Evolutionary conservation across 1,140 invertebrate genomes (phyloP), one percentile per base, ranked within the genome.

Genomic region (Macrobrachium rosenbergii): DNA sequence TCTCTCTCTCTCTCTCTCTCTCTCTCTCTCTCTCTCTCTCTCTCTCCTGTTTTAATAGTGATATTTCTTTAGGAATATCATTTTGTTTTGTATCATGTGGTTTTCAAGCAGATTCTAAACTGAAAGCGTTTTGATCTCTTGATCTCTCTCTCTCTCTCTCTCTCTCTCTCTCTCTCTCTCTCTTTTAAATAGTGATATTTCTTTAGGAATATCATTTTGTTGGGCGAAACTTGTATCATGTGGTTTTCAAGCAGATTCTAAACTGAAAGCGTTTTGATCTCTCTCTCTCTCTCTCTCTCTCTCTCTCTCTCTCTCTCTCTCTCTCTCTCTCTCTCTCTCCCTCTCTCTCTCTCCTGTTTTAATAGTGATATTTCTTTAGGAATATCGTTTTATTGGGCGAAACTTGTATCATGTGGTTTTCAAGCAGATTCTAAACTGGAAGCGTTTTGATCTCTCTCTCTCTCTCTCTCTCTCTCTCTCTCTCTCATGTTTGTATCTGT

Each of bases 251-350:
- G n/a, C n/a, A n/a, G n/a, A n/a, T n/a, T n/a, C n/a, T n/a, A n/a
- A n/a, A n/a, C n/a, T n/a, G n/a, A n/a, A n/a, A n/a, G n/a, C n/a
- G n/a, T n/a, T n/a, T n/a, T n/a, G n/a, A n/a, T 67, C 64, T 67
- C 64, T 67, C 64, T 67, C 64, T 67, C 52, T 52, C 64, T 67
- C 64, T 67, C 64, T 67, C 64, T 67, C 64, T 67, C 64, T 67
- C 52, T 52, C 52, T 52, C 52, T 52, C 52, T n/a, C 64, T 69
- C 64, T 28, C 19, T 69, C 10, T 69, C 19, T 69, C 64, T n/a
- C 64, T 69, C 19, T n/a, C 64, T 67, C 23, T 23, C 64, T 67
- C 64, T 21, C 23, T 67, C 19, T 67, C 64, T 67, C n/a, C n/a
- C n/a, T n/a, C n/a, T 14, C 17, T 67, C 23, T 67, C 23, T 23